A percentile compares a stretch with the other conserved stretches of the same genome.
Evolutionary conservation across 92 coral and sea anemone genomes (phyloP).

Genomic region (Bergia puertoricense): DNA sequence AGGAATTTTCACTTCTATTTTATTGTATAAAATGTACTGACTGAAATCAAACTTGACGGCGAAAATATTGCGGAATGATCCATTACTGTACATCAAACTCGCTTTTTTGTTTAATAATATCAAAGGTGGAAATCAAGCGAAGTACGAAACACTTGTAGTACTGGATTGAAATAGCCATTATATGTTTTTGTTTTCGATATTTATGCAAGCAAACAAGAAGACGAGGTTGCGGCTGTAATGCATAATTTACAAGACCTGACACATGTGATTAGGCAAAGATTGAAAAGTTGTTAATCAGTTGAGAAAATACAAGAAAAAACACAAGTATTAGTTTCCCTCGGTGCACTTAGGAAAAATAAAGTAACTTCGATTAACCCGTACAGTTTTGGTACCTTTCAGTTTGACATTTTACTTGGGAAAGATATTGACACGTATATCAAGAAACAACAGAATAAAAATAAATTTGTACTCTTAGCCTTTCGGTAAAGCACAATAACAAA

Average conservation of each 20-base stretch:
- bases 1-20: background rate
- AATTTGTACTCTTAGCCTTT: slow-evolving; percentile 19
- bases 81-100: too few relatives aligned
- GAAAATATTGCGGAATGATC: background rate
- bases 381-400: background rate
- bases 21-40: background rate
- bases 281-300: slow-evolving; percentile 1
- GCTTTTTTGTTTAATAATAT: background rate
- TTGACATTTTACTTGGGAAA: background rate
- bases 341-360: background rate
- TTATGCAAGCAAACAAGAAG: background rate
- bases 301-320: background rate
- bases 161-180: background rate
- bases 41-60: background rate
- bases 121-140: background rate
- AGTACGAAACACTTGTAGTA: background rate
- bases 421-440: background rate
- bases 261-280: background rate
- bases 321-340: background rate
- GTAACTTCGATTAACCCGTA: background rate
- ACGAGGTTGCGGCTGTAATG: background rate
- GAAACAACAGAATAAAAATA: background rate
- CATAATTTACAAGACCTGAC: background rate
- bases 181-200: too few relatives aligned
- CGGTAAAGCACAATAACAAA: background rate